Evolutionary conservation across 2,888 invertebrate genomes (phyloP).

Genomic region (Litoditis marina): DNA sequence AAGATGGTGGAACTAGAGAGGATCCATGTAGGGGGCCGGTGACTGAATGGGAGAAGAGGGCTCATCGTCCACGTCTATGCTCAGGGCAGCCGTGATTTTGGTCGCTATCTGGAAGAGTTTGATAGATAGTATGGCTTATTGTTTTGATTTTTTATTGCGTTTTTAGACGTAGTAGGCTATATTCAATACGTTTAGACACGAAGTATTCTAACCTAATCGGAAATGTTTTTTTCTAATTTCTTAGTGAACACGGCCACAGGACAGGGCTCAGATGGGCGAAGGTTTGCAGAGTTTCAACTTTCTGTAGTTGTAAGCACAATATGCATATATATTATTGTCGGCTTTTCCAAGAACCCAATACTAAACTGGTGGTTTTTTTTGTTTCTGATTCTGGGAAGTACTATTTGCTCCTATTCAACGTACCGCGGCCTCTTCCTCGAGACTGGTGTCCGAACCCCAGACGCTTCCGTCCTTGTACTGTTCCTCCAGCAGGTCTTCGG

Average conservation of each 20-base stretch:
- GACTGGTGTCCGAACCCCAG: slow-evolving; percentile 52
- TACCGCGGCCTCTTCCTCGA: slow-evolving; percentile 49
- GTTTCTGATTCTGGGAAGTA: background rate
- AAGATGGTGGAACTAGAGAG: slow-evolving; percentile 4
- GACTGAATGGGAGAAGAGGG: slow-evolving; percentile 29
- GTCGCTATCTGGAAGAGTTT: slow-evolving; percentile 33
- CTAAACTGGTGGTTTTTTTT: background rate
- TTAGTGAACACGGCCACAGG: too few species aligned
- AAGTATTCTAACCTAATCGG: too few species aligned
- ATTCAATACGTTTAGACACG: too few species aligned
- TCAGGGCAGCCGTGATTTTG: slow-evolving; percentile 34
- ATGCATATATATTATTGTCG: background rate
- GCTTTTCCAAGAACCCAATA: background rate
- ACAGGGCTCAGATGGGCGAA: too few species aligned
- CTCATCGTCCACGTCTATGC: slow-evolving; percentile 22
- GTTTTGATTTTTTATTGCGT: too few species aligned
- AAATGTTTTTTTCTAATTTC: too few species aligned
- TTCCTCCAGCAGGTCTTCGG: slow-evolving; percentile 43
- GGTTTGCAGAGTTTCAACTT: too few species aligned
- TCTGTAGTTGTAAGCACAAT: too few species aligned
- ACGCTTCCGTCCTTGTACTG: slow-evolving; percentile 32
- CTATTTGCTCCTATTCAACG: background rate
- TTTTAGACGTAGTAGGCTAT: too few species aligned
- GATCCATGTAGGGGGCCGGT: slow-evolving; percentile 37
- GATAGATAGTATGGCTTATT: too few species aligned